phyloP scores from a whole-genome alignment of 1,140 invertebrate species.

The Trichonephila clavata region DNA sequence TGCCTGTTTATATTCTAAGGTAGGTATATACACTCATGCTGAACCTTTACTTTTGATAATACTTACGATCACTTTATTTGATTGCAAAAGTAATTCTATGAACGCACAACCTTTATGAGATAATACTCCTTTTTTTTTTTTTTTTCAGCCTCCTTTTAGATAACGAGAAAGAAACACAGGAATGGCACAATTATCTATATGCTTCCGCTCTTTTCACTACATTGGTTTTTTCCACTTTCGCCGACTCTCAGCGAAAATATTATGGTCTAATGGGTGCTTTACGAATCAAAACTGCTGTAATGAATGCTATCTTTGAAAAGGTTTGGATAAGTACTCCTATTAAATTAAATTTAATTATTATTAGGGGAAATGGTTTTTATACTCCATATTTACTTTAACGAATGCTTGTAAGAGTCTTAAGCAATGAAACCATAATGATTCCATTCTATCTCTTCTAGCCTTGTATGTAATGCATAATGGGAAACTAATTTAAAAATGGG shows the following conservation, averaged over 20 bases:
- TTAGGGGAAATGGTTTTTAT: constrained; percentile 18
- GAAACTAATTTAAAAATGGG: constrained; percentile 14
- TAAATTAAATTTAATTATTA: constrained; percentile 29
- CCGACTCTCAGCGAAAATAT: constrained; percentile 70
- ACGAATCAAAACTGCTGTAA: constrained; percentile 69
- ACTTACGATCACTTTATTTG: constrained; percentile 47
- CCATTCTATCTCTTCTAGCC: not conserved
- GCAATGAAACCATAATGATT: not conserved
- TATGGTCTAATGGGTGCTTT: constrained; percentile 63
- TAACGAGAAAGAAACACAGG: constrained; percentile 28
- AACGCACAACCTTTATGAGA: constrained; percentile 27
- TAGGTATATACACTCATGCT: not conserved
- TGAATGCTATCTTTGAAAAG: constrained; percentile 71
- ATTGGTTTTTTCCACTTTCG: constrained; percentile 52
- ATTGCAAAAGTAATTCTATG: constrained; percentile 23
- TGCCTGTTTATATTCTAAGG: constrained; percentile 62
- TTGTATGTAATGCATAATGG: constrained; percentile 1
- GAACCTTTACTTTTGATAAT: constrained; percentile 33
- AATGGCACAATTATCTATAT: constrained; percentile 73
- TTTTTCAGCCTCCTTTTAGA: constrained; percentile 48
- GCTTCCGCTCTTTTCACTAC: constrained; percentile 31
- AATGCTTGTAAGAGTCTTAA: not conserved
- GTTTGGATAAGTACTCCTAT: constrained; percentile 24
- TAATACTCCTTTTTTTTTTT: constrained; percentile 24
- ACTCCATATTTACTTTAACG: constrained; percentile 3